Evolutionary conservation across 64 coral and sea anemone genomes (phyloP).

Genomic region (Orbicella faveolata): DNA sequence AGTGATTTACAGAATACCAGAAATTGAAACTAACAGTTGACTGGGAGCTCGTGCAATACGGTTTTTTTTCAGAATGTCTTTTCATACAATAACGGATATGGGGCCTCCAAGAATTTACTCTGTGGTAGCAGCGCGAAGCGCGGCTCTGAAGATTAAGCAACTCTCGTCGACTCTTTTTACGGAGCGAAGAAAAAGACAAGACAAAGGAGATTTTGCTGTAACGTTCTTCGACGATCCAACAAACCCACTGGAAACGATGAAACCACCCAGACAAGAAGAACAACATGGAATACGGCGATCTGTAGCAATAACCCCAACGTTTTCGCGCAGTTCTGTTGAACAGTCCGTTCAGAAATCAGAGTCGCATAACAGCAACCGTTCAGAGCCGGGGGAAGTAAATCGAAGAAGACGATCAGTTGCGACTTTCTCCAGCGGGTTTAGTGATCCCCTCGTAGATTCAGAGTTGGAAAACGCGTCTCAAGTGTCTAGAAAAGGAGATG

Average conservation of each 20-base stretch:
- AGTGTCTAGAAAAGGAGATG: no score
- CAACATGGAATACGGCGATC: background rate
- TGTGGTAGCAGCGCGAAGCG: slow-evolving; percentile 48
- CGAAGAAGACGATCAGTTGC: background rate
- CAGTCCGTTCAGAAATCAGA: no score
- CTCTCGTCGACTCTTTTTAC: slow-evolving; percentile 53
- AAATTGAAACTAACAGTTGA: no score
- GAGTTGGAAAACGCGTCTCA: slow-evolving; percentile 1
- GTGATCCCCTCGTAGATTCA: background rate
- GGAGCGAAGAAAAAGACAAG: slow-evolving; percentile 41
- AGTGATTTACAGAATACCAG: no score
- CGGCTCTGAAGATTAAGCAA: slow-evolving; percentile 69
- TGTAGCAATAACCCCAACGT: background rate
- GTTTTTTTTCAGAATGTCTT: background rate
- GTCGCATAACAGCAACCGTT: background rate
- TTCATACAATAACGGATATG: background rate
- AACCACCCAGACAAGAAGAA: background rate
- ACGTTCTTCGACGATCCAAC: slow-evolving; percentile 66
- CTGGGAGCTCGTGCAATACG: background rate
- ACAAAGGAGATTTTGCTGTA: slow-evolving; percentile 70
- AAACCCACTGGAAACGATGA: background rate
- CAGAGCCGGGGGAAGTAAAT: background rate
- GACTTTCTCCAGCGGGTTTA: background rate
- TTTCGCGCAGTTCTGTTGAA: no score
- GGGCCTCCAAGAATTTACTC: slow-evolving; percentile 56